phyloP scores from a whole-genome alignment of 2,113 vertebrate species.

The Cinclus cinclus region DNA sequence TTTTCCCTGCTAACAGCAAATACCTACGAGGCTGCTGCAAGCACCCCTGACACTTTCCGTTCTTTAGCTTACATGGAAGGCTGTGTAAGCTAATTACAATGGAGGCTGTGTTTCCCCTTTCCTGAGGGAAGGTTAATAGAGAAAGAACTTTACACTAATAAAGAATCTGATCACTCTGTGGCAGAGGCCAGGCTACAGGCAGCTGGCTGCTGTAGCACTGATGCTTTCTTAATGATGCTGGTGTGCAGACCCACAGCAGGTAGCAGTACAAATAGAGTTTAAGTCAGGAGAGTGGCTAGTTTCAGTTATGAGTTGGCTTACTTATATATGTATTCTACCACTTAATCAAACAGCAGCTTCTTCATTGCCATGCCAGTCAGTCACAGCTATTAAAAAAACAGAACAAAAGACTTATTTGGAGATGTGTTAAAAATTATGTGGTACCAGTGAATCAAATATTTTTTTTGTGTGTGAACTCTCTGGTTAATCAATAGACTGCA shows the following conservation, averaged over 20 bases:
- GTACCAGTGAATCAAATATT: not conserved
- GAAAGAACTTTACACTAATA: not conserved
- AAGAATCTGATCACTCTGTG: not conserved
- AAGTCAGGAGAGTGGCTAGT: not conserved
- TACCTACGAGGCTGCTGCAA: not conserved
- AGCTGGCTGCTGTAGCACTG: not conserved
- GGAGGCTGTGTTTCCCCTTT: not conserved
- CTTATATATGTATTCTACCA: not conserved
- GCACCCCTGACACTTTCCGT: not conserved
- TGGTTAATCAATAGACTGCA: not conserved
- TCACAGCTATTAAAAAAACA: not conserved
- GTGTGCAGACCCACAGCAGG: not conserved
- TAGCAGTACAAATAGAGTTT: not conserved
- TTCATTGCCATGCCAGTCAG: not conserved
- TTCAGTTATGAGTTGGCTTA: not conserved
- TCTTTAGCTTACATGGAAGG: not conserved
- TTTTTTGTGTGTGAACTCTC: not conserved
- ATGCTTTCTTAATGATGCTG: not conserved
- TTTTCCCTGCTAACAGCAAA: not conserved
- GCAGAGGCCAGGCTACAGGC: not conserved
- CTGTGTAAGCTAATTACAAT: not conserved
- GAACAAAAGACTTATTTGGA: not conserved
- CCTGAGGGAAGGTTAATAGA: conserved; percentile 45
- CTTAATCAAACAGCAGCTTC: not conserved
- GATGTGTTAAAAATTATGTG: not conserved